Evolutionary conservation across 37 sponge, comb jelly and placozoan species (phyloP).

Genomic region (Beroe forskalii): DNA sequence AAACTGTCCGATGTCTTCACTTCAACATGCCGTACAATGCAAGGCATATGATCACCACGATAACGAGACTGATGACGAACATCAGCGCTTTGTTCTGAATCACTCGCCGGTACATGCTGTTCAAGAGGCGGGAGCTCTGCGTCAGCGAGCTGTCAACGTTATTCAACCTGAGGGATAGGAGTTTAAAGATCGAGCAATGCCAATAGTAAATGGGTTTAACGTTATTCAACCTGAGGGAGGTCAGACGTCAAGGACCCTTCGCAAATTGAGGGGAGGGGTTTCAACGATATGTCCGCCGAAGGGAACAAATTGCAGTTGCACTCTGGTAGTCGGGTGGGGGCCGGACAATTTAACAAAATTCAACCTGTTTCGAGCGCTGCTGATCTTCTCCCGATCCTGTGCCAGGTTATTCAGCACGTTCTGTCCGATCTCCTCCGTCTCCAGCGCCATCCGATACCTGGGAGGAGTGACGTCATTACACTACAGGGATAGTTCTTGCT

Average conservation of each 20-base stretch:
- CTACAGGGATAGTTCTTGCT: too few relatives aligned
- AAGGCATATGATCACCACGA: slow-evolving; percentile 35
- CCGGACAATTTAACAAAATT: too few relatives aligned
- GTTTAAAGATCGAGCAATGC: not conserved
- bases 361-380: slow-evolving; percentile 59
- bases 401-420: slow-evolving; percentile 61
- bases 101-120: slow-evolving; percentile 61
- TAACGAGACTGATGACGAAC: slow-evolving; percentile 45
- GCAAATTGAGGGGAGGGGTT: too few relatives aligned
- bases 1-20: too few relatives aligned
- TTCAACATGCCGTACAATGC: slow-evolving; percentile 53
- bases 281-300: too few relatives aligned
- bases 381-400: slow-evolving; percentile 62
- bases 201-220: too few relatives aligned
- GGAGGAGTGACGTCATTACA: too few relatives aligned
- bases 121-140: slow-evolving; percentile 56
- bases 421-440: slow-evolving; percentile 59
- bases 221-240: too few relatives aligned
- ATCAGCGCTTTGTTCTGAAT: slow-evolving; percentile 55
- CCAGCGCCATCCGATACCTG: slow-evolving; percentile 62
- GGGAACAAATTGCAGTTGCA: too few relatives aligned
- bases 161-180: not conserved
- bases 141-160: slow-evolving; percentile 60
- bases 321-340: too few relatives aligned
- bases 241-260: too few relatives aligned